Evolutionary conservation across 1,140 invertebrate genomes (phyloP).

Genomic region (Drosophila chauvacae): DNA sequence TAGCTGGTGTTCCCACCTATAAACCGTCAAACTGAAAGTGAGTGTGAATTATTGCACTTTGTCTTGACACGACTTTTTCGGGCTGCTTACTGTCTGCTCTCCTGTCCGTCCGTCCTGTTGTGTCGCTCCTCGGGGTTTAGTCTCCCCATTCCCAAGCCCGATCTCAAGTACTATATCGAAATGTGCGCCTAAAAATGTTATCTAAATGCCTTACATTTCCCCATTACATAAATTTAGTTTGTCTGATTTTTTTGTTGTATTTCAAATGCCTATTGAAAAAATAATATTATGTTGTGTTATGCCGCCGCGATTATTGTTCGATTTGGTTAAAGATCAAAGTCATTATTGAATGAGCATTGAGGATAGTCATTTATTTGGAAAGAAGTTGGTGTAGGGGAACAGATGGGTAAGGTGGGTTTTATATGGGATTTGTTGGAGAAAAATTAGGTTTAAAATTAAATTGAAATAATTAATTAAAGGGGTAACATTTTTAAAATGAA

Average conservation of each 20-base stretch:
- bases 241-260: background rate
- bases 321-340: constrained; percentile 45
- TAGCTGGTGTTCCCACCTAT: constrained; percentile 54
- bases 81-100: constrained; percentile 16
- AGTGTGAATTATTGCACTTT: constrained; percentile 82
- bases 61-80: constrained; percentile 67
- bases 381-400: background rate
- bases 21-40: constrained; percentile 72
- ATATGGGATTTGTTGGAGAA: background rate
- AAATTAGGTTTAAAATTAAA: background rate
- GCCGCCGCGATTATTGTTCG: constrained; percentile 25
- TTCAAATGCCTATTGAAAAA: constrained; percentile 40
- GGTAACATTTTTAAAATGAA: no score
- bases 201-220: constrained; percentile 73
- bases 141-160: background rate
- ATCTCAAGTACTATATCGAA: constrained; percentile 35
- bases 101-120: constrained; percentile 19
- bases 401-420: background rate
- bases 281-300: constrained; percentile 30
- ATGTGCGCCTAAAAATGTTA: constrained; percentile 60
- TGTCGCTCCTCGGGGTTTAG: constrained; percentile 9
- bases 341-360: constrained; percentile 36
- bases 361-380: constrained; percentile 27
- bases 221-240: constrained; percentile 60
- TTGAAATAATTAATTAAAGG: background rate